A percentile compares a stretch with the other conserved stretches of the same genome.
phyloP scores from a whole-genome alignment of 2,797 vertebrate genomes.

The Oophaga sylvatica region DNA sequence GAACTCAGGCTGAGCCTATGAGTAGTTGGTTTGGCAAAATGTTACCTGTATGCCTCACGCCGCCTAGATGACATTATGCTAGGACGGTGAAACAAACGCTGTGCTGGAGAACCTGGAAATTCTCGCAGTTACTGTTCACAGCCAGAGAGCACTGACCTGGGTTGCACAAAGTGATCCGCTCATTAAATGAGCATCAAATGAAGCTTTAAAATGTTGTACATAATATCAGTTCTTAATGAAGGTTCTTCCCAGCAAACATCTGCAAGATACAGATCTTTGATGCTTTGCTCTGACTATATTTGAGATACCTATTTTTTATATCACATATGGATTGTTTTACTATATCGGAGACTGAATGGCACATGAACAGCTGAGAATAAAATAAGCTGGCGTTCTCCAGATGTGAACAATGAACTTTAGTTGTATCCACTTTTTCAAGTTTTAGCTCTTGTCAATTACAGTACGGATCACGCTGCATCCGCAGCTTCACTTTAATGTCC shows the following conservation, averaged over 20 bases:
- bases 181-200: no score
- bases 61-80: no score
- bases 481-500: slow-evolving; percentile 45
- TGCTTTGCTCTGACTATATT: slow-evolving; percentile 44
- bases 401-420: slow-evolving; percentile 53
- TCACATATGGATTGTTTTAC: slow-evolving; percentile 52
- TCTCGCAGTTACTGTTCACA: no score
- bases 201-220: no score
- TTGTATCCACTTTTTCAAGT: slow-evolving; percentile 50
- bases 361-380: slow-evolving; percentile 51
- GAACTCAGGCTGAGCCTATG: no score
- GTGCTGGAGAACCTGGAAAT: no score
- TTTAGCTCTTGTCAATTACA: slow-evolving; percentile 56
- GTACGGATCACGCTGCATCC: slow-evolving; percentile 50
- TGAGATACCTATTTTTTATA: slow-evolving; percentile 37
- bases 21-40: no score
- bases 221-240: slow-evolving; percentile 3
- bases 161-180: no score
- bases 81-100: no score
- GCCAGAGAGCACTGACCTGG: no score
- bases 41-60: no score
- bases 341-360: slow-evolving; percentile 39
- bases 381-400: slow-evolving; percentile 41
- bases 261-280: slow-evolving; percentile 38
- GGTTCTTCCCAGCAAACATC: slow-evolving; percentile 15